phyloP scores from a whole-genome alignment of 2,888 invertebrate species.

The Melanotus villosus region DNA sequence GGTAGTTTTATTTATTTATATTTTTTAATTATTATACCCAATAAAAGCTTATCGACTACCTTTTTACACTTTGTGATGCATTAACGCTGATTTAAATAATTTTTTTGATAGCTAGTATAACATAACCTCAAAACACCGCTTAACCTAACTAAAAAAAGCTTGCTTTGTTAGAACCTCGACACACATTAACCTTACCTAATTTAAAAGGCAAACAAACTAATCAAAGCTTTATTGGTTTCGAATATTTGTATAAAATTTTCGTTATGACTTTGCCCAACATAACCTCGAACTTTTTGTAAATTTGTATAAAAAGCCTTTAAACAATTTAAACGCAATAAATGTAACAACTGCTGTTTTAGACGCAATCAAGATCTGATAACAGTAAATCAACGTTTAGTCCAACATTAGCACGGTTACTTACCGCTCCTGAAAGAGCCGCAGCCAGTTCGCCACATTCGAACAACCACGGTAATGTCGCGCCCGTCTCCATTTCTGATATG shows the following conservation, averaged over 20 bases:
- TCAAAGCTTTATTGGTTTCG: no score
- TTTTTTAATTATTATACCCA: not conserved
- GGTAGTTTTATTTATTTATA: constrained; percentile 64
- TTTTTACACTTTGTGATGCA: no score
- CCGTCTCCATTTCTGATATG: constrained; percentile 66
- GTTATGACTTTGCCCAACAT: no score
- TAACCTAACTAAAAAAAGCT: not conserved
- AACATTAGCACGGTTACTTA: constrained; percentile 84
- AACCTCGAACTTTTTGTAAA: no score
- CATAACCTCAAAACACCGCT: no score
- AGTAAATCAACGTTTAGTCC: constrained; percentile 81
- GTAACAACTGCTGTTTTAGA: constrained; percentile 56
- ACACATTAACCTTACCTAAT: no score
- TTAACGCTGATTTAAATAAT: no score
- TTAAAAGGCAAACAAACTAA: not conserved
- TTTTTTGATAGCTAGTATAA: no score
- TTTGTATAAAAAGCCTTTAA: no score
- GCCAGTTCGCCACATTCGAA: constrained; percentile 31
- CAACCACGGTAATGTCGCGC: constrained; percentile 52
- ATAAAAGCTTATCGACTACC: no score
- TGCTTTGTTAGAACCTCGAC: not conserved
- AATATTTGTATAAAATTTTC: no score
- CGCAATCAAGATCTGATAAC: constrained; percentile 59
- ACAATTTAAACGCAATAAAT: no score
- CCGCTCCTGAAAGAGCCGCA: constrained; percentile 70